Conservation (phyloP, 92 coral and sea anemone genomes). For the Metridium senile region DNA sequence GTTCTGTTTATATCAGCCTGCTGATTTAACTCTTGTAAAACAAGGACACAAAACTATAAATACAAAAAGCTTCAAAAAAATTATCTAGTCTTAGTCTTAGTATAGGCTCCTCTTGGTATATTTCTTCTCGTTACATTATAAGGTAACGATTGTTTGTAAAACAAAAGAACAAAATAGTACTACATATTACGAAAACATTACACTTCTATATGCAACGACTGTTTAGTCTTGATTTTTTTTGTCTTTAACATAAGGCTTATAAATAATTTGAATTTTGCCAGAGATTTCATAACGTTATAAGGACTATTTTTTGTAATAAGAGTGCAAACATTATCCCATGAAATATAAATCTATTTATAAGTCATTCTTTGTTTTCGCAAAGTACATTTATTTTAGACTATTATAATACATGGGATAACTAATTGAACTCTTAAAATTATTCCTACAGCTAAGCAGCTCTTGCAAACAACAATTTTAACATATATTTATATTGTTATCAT, state of each 20-base stretch:
- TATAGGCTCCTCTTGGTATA: too few relatives aligned
- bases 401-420: neutral
- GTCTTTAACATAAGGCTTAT: too few relatives aligned
- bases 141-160: too few relatives aligned
- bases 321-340: neutral
- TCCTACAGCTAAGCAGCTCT: neutral
- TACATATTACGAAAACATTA: too few relatives aligned
- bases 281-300: neutral
- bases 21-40: conserved; percentile 1
- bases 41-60: too few relatives aligned
- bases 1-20: conserved; percentile 4
- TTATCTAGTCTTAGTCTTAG: too few relatives aligned
- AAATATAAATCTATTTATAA: neutral
- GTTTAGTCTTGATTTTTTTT: too few relatives aligned
- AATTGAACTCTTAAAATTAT: neutral
- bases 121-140: too few relatives aligned
- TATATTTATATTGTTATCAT: neutral
- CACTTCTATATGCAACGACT: too few relatives aligned
- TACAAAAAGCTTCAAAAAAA: too few relatives aligned
- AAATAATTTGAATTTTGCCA: conserved; percentile 10
- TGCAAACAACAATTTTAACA: neutral
- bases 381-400: neutral
- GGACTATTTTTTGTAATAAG: neutral
- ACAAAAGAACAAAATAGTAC: too few relatives aligned
- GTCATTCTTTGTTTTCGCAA: neutral